Conservation (phyloP, 2,113 vertebrate species). For the Holacanthus passer region DNA sequence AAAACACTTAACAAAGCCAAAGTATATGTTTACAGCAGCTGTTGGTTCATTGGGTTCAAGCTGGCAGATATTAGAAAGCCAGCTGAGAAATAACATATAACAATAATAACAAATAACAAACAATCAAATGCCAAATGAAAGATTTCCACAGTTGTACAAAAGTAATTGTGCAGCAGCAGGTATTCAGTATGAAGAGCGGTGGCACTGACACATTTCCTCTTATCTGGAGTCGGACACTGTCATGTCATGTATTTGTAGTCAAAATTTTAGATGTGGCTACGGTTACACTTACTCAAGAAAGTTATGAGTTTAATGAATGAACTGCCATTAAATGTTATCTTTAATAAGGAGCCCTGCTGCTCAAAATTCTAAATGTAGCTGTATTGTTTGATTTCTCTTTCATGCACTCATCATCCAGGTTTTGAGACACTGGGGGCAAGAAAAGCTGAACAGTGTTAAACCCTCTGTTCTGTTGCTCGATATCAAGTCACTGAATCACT, state of each 20-base stretch:
- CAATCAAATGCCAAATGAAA: too few species aligned
- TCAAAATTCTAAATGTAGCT: too few species aligned
- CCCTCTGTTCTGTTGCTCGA: not conserved
- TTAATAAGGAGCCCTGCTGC: too few species aligned
- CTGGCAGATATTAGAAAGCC: not conserved
- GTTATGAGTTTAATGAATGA: too few species aligned
- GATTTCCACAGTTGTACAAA: not conserved
- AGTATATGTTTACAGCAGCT: not conserved
- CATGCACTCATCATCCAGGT: not conserved
- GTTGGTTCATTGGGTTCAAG: not conserved
- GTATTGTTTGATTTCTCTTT: too few species aligned
- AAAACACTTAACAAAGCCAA: not conserved
- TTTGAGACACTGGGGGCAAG: not conserved
- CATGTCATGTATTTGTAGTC: not conserved
- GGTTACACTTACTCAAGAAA: too few species aligned
- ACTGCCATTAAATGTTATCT: too few species aligned
- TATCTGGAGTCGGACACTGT: not conserved
- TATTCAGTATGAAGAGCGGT: not conserved
- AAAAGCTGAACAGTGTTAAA: not conserved
- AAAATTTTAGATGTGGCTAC: not conserved
- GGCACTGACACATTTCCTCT: constrained; percentile 1
- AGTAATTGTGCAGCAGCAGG: constrained; percentile 11
- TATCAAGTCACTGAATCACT: constrained; percentile 12
- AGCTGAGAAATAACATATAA: not conserved
- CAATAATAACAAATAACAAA: too few species aligned